Conservation (phyloP, 1,140 invertebrate genomes). For the Metopolophium dirhodum region DNA sequence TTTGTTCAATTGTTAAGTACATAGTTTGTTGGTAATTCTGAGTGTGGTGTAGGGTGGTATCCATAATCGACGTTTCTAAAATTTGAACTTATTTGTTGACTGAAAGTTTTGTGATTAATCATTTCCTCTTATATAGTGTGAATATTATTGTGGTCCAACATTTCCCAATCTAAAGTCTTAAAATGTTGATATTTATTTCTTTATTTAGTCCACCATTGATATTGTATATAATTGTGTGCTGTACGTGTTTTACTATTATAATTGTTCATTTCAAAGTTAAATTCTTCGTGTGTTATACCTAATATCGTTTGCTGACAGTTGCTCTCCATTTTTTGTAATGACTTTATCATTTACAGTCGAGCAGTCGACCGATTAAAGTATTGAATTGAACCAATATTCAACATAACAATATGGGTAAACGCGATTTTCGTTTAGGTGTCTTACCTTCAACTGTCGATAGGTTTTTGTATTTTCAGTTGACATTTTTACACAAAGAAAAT, state of each 20-base stretch:
- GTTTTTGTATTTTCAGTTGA: neutral
- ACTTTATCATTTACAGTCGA: neutral
- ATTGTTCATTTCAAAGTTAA: neutral
- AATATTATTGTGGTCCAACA: no score
- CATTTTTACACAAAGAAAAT: neutral
- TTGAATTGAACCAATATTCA: neutral
- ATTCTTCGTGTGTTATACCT: neutral
- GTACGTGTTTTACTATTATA: neutral
- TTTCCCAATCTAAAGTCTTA: no score
- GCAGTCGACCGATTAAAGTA: neutral
- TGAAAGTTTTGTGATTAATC: neutral
- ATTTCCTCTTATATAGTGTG: neutral
- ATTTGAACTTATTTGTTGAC: neutral
- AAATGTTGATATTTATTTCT: no score
- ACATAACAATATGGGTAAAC: neutral
- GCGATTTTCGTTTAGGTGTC: neutral
- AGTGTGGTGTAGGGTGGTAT: no score
- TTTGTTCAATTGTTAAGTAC: no score
- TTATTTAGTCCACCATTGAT: neutral
- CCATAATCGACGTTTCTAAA: no score
- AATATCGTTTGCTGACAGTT: neutral
- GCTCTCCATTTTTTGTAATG: neutral
- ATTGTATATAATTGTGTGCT: neutral
- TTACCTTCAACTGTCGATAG: neutral
- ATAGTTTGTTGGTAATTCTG: no score